Evolutionary conservation across 2,888 invertebrate species (phyloP).

Genomic region (Druceiella hillmani): DNA sequence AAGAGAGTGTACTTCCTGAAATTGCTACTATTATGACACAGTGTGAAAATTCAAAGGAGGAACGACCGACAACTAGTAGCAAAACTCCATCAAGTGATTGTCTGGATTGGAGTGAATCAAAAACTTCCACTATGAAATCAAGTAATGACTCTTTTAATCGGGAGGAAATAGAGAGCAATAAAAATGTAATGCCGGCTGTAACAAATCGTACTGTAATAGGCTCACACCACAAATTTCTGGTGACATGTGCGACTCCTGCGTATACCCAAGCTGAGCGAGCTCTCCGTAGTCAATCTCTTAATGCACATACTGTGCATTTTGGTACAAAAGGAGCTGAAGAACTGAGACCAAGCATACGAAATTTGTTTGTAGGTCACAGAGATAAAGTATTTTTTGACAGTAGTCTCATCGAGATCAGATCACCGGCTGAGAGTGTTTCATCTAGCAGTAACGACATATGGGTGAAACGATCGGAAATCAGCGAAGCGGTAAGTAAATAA

Average conservation of each 20-base stretch:
- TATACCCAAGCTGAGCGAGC: constrained; percentile 45
- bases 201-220: constrained; percentile 41
- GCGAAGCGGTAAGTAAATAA: constrained; percentile 50
- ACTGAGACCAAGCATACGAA: constrained; percentile 55
- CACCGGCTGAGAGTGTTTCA: constrained; percentile 58
- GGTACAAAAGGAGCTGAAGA: constrained; percentile 54
- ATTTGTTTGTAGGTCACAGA: constrained; percentile 57
- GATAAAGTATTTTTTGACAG: constrained; percentile 80
- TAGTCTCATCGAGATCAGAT: constrained; percentile 75
- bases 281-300: constrained; percentile 45
- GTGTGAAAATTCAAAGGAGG: constrained; percentile 13
- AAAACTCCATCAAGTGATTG: constrained; percentile 34
- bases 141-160: too few species aligned
- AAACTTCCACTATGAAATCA: too few species aligned
- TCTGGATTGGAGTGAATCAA: constrained; percentile 29
- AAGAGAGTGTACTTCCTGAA: neutral
- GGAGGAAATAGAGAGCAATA: too few species aligned
- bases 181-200: constrained; percentile 8
- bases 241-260: constrained; percentile 38
- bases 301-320: constrained; percentile 65
- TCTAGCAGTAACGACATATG: constrained; percentile 65
- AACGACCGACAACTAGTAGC: constrained; percentile 28
- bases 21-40: constrained; percentile 17
- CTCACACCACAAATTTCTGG: constrained; percentile 41
- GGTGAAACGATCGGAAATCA: constrained; percentile 55